phyloP scores from a whole-genome alignment of 2,113 vertebrate genomes.

The Hypocryptadius cinnamomeus region DNA sequence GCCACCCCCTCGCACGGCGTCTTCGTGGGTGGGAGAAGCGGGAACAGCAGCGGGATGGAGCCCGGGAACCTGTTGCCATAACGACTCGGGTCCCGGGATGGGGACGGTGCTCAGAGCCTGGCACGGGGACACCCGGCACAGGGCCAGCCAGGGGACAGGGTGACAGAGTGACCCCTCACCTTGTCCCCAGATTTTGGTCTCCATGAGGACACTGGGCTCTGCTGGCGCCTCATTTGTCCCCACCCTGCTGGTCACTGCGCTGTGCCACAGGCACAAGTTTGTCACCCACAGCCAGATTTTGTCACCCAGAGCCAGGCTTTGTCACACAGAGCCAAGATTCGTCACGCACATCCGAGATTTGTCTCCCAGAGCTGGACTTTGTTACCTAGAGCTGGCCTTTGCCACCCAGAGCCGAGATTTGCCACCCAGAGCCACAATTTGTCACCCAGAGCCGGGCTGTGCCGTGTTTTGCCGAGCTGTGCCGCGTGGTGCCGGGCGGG shows the following conservation, averaged over 20 bases:
- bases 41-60: conserved; percentile 22
- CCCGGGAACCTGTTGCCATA: conserved; percentile 55
- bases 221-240: not conserved
- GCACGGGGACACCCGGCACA: rapidly evolving
- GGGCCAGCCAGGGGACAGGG: not conserved
- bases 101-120: not conserved
- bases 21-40: not conserved
- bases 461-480: not conserved
- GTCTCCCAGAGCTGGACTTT: not conserved
- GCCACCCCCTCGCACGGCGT: conserved; percentile 21
- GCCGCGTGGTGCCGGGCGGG: not conserved
- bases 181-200: not conserved
- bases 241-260: rapidly evolving
- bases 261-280: not conserved
- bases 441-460: not conserved
- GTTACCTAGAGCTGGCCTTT: not conserved
- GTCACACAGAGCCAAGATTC: not conserved
- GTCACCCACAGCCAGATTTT: not conserved
- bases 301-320: not conserved
- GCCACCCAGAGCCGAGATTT: not conserved
- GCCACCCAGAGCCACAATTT: not conserved
- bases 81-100: conserved; percentile 1
- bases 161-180: not conserved
- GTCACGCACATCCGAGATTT: not conserved
- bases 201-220: rapidly evolving